These are phyloP conservation scores for Penaeus indicus DNA, from an alignment of 1,140 invertebrate genomes.

Conservation along the genomic window DNA sequence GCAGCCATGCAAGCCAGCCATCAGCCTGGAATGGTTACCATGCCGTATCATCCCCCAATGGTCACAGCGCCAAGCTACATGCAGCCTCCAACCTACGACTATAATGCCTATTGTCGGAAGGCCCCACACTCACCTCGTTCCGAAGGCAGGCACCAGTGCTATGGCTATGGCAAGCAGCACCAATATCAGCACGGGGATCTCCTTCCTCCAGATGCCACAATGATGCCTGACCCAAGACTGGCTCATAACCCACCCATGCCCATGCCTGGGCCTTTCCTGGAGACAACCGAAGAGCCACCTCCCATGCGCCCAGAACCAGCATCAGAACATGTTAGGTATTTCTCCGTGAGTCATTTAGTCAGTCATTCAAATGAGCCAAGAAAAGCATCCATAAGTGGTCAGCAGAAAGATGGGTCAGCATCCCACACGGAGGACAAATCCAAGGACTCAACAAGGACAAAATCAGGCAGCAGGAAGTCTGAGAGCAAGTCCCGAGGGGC, in stretches of 20 bases:
- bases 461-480: slow-evolving; percentile 53
- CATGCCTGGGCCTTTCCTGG: slow-evolving; percentile 55
- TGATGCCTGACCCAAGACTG: slow-evolving; percentile 51
- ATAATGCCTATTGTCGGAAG: slow-evolving; percentile 53
- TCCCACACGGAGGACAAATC: slow-evolving; percentile 61
- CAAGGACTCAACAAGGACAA: slow-evolving; percentile 53
- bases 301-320: slow-evolving; percentile 55
- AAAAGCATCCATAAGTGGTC: slow-evolving; percentile 38
- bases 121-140: slow-evolving; percentile 54
- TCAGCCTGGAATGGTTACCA: slow-evolving; percentile 49
- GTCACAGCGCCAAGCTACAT: slow-evolving; percentile 57
- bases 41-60: slow-evolving; percentile 58
- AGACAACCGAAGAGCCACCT: slow-evolving; percentile 49
- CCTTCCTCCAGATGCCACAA: slow-evolving; percentile 45
- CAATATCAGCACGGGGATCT: slow-evolving; percentile 59
- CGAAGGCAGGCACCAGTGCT: slow-evolving; percentile 57
- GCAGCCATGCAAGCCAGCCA: slow-evolving; percentile 49
- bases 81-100: slow-evolving; percentile 62
- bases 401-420: slow-evolving; percentile 46
- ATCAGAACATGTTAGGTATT: slow-evolving; percentile 63
- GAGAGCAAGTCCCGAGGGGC: slow-evolving; percentile 63
- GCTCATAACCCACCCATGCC: slow-evolving; percentile 50
- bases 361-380: slow-evolving; percentile 57
- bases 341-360: slow-evolving; percentile 65
- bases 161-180: slow-evolving; percentile 61